Base-by-base conservation (phyloP, 1,140 invertebrate genomes). In the Lysiphlebus fabarum region DNA sequence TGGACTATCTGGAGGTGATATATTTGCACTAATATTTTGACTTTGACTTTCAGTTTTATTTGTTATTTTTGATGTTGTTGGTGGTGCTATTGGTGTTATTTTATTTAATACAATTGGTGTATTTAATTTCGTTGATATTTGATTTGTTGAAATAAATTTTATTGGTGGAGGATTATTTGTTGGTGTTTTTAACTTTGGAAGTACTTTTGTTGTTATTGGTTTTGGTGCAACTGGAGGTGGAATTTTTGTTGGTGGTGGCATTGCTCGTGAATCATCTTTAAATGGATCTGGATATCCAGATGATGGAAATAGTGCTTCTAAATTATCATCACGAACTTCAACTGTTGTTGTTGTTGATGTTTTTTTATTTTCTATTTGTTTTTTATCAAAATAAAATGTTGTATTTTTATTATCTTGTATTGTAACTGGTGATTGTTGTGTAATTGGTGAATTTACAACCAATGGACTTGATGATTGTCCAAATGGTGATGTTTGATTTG, bases 21-120 rank as follows among this genome's bases (percentile, higher is more conserved):
- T 68, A 53, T 73, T 77, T n/a, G 72, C 76, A 62, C 72, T 78
- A 47, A 78, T 75, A 62, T 75, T 78, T 58, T 79, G 77, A 69
- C 76, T 79, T 47, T 76, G 66, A 59, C 76, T 78, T 65, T 79
- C 77, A 1, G 71, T 72, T 62, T 78, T 79, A 36, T 73, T 75
- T 6, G 72, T 72, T 7, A 81, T 77, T 61, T 85, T 83, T 3
- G 85, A 80, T 56, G 84, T 79, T 62, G 73, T 67, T 6, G 81
- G 75, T 36, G 83, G 82, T 33, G 82, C 80, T 37, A 67, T 65
- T 12, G 61, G 56, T 11, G 53, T 65, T 43, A 62, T 17, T 55
- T 71, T 77, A 50, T 68, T 75, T 59, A 67, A 59, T 51, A 63
- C 64, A 7, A 64, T 54, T 50, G 66, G 40, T 57, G 67, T 63